phyloP scores from a whole-genome alignment of 2,888 invertebrate genomes.

The Argyra leucocephala region DNA sequence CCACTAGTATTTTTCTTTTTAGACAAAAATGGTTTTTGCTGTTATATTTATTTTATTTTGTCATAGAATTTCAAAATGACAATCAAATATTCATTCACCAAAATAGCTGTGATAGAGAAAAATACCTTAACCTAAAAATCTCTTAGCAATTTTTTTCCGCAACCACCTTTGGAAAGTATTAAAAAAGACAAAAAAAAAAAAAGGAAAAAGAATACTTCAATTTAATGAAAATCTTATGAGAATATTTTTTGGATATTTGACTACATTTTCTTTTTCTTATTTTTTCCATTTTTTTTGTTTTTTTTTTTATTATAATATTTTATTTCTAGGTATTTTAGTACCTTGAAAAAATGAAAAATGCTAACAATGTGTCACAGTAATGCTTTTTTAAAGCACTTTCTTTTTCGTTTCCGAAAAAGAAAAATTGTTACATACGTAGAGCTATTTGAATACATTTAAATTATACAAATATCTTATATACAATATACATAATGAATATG shows the following conservation, averaged over 20 bases:
- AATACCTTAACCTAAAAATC: not conserved
- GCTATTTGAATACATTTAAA: not conserved
- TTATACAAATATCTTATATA: not conserved
- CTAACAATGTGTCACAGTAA: not conserved
- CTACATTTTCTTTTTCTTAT: not conserved
- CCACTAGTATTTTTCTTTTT: too few relatives aligned
- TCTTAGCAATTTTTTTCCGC: not conserved
- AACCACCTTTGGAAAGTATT: not conserved
- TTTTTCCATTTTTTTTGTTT: too few relatives aligned
- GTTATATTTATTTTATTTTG: not conserved
- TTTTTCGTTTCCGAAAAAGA: not conserved
- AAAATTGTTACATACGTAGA: conserved; percentile 4
- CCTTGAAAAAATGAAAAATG: not conserved
- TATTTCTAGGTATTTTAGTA: not conserved
- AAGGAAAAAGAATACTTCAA: not conserved
- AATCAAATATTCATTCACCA: not conserved
- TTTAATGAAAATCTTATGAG: not conserved
- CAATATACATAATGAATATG: not conserved
- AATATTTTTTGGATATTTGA: conserved; percentile 4
- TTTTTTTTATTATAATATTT: too few relatives aligned
- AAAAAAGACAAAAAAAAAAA: not conserved
- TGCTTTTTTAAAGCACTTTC: not conserved
- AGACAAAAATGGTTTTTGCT: too few relatives aligned
- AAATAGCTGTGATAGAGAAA: not conserved
- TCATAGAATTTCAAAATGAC: not conserved